Evolutionary conservation across 2,797 vertebrate species (phyloP).

Genomic region (Mycteria americana): DNA sequence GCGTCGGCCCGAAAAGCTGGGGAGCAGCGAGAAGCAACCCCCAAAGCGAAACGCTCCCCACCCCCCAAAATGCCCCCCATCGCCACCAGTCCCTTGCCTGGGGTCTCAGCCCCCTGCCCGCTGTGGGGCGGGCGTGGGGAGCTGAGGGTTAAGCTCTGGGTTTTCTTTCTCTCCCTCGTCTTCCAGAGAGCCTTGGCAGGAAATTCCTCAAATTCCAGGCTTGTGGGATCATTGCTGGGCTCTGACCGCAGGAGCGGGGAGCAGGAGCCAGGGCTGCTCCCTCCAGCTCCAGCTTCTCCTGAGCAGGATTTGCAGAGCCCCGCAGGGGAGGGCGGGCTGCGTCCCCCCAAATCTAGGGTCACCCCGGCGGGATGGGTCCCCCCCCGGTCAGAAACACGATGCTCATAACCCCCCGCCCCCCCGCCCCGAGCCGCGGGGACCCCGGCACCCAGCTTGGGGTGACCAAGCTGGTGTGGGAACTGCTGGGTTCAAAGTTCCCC

Average conservation of each 20-base stretch:
- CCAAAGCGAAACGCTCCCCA: not conserved
- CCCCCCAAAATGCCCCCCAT: not conserved
- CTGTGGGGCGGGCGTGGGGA: not conserved
- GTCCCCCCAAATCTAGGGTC: not conserved
- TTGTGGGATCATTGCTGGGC: slow-evolving; percentile 76
- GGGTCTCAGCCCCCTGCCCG: not conserved
- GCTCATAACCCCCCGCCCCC: not conserved
- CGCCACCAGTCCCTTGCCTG: not conserved
- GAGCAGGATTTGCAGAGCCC: not conserved
- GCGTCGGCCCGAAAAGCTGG: not conserved
- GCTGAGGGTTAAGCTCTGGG: not conserved
- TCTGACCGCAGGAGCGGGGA: slow-evolving; percentile 62
- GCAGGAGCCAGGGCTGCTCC: slow-evolving; percentile 32
- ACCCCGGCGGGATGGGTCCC: not conserved
- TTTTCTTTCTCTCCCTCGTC: slow-evolving; percentile 41
- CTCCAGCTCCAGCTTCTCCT: slow-evolving; percentile 20
- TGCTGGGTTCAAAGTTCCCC: fast-evolving
- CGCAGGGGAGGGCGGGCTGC: not conserved
- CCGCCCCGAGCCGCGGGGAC: not conserved
- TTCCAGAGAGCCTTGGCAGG: slow-evolving; percentile 76
- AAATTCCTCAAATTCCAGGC: slow-evolving; percentile 82
- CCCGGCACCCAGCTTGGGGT: not conserved
- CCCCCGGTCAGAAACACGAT: not conserved
- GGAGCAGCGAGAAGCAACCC: not conserved
- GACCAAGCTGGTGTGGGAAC: not conserved